Conservation (phyloP, 1,140 invertebrate species). For the Bombus waltoni region DNA sequence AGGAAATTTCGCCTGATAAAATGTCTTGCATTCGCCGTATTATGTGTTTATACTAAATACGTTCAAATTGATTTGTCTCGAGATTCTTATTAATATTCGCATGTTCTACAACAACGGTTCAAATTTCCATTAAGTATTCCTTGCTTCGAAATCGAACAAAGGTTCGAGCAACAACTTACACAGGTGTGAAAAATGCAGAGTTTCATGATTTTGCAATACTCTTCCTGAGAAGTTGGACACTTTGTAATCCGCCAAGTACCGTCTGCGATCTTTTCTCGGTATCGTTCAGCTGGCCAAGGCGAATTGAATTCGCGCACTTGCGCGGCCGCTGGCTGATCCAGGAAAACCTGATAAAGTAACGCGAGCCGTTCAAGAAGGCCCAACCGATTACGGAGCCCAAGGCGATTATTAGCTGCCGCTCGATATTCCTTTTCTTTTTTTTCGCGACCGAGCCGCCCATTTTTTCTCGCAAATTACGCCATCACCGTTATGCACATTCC, state of each 20-base stretch:
- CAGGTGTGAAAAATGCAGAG: not conserved
- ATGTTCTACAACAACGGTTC: not conserved
- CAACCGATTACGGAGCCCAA: not conserved
- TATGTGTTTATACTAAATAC: not conserved
- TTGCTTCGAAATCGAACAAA: not conserved
- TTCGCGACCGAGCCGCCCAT: slow-evolving; percentile 30
- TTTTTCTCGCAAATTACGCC: slow-evolving; percentile 59
- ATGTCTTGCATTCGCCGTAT: too few species aligned
- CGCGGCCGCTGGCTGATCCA: not conserved
- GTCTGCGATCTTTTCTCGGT: not conserved
- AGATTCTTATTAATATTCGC: not conserved
- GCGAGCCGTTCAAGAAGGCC: slow-evolving; percentile 25
- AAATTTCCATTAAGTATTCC: not conserved
- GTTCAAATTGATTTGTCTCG: not conserved
- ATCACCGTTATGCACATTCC: slow-evolving; percentile 69
- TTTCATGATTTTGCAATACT: not conserved
- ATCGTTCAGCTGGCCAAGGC: slow-evolving; percentile 22
- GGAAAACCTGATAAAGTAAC: slow-evolving; percentile 36
- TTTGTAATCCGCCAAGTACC: not conserved
- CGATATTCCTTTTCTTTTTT: slow-evolving; percentile 23
- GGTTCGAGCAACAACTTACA: not conserved
- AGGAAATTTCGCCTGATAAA: not conserved
- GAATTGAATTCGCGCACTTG: slow-evolving; percentile 39
- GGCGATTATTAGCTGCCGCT: slow-evolving; percentile 44
- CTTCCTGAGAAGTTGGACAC: not conserved